Evolutionary conservation across 2,113 vertebrate genomes (phyloP), one percentile per base, ranked within the genome.

Genomic region (Podarcis cretensis): DNA sequence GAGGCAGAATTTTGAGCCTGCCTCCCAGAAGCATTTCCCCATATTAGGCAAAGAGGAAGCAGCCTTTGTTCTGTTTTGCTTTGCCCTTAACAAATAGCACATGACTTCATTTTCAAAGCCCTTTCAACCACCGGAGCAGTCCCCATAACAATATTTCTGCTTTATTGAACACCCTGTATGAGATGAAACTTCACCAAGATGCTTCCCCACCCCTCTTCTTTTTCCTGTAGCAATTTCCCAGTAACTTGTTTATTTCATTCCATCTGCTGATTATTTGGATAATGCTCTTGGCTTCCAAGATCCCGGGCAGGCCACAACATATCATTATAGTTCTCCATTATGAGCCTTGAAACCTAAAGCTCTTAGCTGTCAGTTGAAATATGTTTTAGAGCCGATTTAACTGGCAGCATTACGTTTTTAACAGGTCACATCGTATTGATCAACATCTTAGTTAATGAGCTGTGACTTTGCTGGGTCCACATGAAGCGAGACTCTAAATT

Each of bases 321-420:
- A 86, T 63, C 40, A 57, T 75, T 89, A 71, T 68, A 76, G 87
- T 89, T 90, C 85, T 89, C 65, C 59, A 76, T 87, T 91, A 91
- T 89, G 76, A 93, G 90, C 75, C 21, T 2, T 89, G 81, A 79
- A 89, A 93, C 87, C 83, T 68, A 84, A 90, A 91, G 35, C 32
- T 77, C 68, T 87, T 83, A 73, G 25, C 57, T 91, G 69, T 35
- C 89, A 85, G 32, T 30, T 93, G 88, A 94, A 92, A 91, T 88
- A 89, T 37, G 18, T 66, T 91, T 92, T 86, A 82, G 20, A 90
- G 16, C 13, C 81, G 92, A 89, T 76, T 81, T 87, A 86, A 93
- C 71, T 85, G 48, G 63, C 77, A 88, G 83, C 30, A 65, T 89
- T 86, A 85, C 18, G 21, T 86, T 92, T 90, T 84, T 83, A 91